Evolutionary conservation across 2,888 invertebrate genomes (phyloP), one percentile per base, ranked within the genome.

Genomic region (Schizaphis graminum): DNA sequence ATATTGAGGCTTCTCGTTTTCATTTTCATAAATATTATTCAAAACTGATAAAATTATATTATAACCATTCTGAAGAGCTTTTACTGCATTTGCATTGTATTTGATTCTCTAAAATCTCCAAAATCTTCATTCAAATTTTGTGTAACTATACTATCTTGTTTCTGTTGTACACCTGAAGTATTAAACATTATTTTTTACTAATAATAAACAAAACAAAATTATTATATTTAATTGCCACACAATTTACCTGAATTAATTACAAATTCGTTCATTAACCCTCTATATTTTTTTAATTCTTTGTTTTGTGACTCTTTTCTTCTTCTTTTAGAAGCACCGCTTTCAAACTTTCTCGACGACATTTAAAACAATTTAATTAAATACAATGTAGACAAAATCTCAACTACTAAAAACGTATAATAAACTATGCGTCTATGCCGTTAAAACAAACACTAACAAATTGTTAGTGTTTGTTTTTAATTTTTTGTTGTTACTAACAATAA

Each of bases 1-100:
- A 89, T 41, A 57, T 86, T 47, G 86, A 47, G 47, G 86, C 47
- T 47, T 47, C 28, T 86, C 47, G 49, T 86, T 86, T 86, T 86
- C 47, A 86, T 86, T 86, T 86, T 47, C 26, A 49, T 13, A 47
- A 86, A 86, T 86, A 86, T 86, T 85, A 85, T 85, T 85, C 85
- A 85, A 85, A 85, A 85, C 85, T 85, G 85, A 85, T 85, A 44
- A 85, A 85, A 57, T 85, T 44, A 85, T 85, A 85, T 85, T 85
- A 87, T 87, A 87, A 53, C n/a, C 85, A 87, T 49, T 47, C 13
- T 13, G 28, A 49, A 49, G 53, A 53, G 87, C 87, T n/a, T 87
- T 49, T 49, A 53, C 53, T 49, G 87, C 87, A 87, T 87, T 87
- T 49, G 53, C 87, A 53, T 87, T 87, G 28, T 53, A 47, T 87